These are phyloP conservation scores for Toxonevra muliebris DNA, from an alignment of 2,888 invertebrate genomes.

Conservation along the genomic window DNA sequence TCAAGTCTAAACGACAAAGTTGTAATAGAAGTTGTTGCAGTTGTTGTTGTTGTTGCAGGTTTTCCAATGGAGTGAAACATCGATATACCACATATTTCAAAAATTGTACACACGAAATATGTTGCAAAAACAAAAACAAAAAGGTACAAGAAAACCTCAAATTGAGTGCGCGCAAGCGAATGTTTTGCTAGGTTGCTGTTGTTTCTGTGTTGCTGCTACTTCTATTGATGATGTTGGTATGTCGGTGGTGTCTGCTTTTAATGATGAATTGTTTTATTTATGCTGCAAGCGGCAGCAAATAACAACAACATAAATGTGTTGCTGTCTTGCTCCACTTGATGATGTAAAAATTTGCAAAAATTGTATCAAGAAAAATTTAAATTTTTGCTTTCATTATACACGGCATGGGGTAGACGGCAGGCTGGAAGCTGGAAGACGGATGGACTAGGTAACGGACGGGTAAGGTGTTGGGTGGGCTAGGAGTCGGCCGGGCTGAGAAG, in stretches of 20 bases:
- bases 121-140: no score
- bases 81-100: no score
- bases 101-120: no score
- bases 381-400: constrained; percentile 56
- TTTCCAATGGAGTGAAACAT: no score
- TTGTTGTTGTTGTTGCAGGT: constrained; percentile 15
- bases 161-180: no score
- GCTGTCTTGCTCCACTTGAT: constrained; percentile 19
- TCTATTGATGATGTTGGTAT: neutral
- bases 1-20: neutral
- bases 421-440: no score
- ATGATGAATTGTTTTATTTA: constrained; percentile 31
- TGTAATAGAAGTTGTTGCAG: constrained; percentile 2
- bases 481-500: no score
- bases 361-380: constrained; percentile 56
- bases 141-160: no score
- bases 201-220: neutral
- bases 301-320: no score
- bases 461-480: no score
- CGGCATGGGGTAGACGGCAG: neutral
- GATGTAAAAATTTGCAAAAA: constrained; percentile 52
- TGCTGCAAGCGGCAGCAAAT: constrained; percentile 8
- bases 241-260: constrained; percentile 14
- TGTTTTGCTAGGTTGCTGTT: constrained; percentile 1
- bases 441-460: no score